Evolutionary conservation across 2,888 invertebrate genomes (phyloP).

Genomic region (Cosmorhoe ocellata): DNA sequence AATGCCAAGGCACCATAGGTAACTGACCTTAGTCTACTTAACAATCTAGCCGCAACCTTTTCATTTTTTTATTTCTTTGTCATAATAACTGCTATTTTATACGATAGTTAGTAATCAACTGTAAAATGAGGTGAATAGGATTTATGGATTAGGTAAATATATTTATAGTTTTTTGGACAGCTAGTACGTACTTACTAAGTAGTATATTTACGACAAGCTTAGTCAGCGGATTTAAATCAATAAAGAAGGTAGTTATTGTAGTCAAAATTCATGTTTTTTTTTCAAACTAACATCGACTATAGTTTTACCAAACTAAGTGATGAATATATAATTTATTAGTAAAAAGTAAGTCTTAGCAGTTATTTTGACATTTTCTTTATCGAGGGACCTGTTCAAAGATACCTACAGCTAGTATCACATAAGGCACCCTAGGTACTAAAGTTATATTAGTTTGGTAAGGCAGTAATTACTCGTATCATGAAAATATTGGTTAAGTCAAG

Average conservation of each 20-base stretch:
- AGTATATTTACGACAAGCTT: no score
- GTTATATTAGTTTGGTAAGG: slow-evolving; percentile 1
- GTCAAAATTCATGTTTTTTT: no score
- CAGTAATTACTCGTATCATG: neutral
- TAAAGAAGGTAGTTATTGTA: no score
- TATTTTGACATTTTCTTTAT: neutral
- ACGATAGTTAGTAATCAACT: neutral
- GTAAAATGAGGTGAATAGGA: no score
- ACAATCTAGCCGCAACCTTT: slow-evolving; percentile 24
- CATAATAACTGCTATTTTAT: slow-evolving; percentile 11
- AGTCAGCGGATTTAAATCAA: no score
- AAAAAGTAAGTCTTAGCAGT: neutral
- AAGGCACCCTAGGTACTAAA: slow-evolving; percentile 28
- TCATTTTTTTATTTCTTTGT: slow-evolving; percentile 3
- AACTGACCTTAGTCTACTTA: slow-evolving; percentile 14
- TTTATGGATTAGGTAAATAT: no score
- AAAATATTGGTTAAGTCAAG: neutral
- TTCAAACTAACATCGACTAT: no score
- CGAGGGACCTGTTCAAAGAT: slow-evolving; percentile 25
- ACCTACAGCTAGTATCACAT: slow-evolving; percentile 31
- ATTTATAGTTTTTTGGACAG: no score
- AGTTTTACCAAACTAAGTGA: no score
- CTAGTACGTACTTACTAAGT: no score
- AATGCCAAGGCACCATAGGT: slow-evolving; percentile 20
- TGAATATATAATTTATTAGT: neutral